These are phyloP conservation scores for Glyphotaelius pellucidus DNA, from an alignment of 2,888 invertebrate genomes.

Conservation along the genomic window DNA sequence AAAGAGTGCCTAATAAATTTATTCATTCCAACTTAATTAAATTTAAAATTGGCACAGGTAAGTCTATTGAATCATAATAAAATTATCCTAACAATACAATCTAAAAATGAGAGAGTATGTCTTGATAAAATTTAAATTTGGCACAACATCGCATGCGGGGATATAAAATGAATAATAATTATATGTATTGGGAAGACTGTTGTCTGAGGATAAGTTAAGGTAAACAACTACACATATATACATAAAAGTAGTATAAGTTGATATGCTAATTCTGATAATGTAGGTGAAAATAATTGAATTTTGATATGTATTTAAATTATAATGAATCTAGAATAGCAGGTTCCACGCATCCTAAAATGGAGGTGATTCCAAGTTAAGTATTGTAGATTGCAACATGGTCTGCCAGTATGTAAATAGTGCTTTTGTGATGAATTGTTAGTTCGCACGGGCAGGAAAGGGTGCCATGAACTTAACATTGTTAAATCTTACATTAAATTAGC, in stretches of 20 bases:
- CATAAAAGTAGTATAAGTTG: conserved; percentile 28
- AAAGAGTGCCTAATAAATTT: conserved; percentile 1
- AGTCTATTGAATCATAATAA: conserved; percentile 39
- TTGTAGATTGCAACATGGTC: not conserved
- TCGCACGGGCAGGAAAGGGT: conserved; percentile 32
- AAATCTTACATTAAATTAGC: conserved; percentile 50
- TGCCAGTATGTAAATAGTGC: not conserved
- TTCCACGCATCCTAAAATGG: not conserved
- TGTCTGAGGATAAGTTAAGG: not conserved
- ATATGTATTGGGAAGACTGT: conserved; percentile 43
- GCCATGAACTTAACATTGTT: conserved; percentile 21
- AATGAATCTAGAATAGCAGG: not conserved
- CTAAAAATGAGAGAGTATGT: conserved; percentile 23
- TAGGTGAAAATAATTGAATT: conserved; percentile 31
- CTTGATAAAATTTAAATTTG: conserved; percentile 44
- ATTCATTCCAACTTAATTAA: conserved; percentile 22
- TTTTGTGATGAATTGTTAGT: not conserved
- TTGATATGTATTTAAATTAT: conserved; percentile 47
- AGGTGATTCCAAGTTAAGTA: not conserved
- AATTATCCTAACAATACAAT: conserved; percentile 35
- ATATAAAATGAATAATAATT: not conserved
- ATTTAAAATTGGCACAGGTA: conserved; percentile 35
- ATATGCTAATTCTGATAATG: conserved; percentile 44
- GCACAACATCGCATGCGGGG: conserved; percentile 47
- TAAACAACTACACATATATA: not conserved